Conservation (phyloP, 2,797 vertebrate genomes). For the Amblyraja radiata region DNA sequence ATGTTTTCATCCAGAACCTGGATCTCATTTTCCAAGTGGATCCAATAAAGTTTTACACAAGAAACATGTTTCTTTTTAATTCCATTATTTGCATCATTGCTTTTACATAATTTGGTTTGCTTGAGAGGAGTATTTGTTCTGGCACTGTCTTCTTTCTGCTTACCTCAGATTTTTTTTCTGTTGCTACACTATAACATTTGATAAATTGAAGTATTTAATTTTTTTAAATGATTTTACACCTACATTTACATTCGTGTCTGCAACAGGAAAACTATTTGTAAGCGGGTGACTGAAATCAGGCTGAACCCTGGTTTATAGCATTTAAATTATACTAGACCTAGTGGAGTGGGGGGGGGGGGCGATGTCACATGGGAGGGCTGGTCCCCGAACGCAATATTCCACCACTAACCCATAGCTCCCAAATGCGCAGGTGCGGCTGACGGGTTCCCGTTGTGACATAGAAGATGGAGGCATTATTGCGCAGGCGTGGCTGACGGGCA, state of each 20-base stretch:
- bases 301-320: neutral
- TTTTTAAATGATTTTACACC: neutral
- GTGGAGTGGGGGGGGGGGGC: no score
- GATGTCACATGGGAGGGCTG: no score
- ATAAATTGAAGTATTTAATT: conserved; percentile 14
- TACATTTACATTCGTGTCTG: neutral
- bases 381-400: no score
- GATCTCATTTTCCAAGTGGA: neutral
- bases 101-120: conserved; percentile 4
- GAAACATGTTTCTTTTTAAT: neutral
- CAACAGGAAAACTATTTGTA: neutral
- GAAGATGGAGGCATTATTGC: no score
- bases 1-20: neutral
- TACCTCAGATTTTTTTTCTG: neutral
- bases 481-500: no score
- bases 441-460: no score
- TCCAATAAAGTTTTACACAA: neutral
- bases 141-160: neutral
- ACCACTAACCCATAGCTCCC: no score
- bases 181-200: neutral
- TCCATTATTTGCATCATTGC: conserved; percentile 11
- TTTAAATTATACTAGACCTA: neutral
- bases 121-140: neutral
- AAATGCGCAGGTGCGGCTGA: no score
- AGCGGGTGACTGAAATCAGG: neutral